These are phyloP conservation scores for Grallaria varia DNA, from an alignment of 2,113 vertebrate species.

Conservation along the genomic window DNA sequence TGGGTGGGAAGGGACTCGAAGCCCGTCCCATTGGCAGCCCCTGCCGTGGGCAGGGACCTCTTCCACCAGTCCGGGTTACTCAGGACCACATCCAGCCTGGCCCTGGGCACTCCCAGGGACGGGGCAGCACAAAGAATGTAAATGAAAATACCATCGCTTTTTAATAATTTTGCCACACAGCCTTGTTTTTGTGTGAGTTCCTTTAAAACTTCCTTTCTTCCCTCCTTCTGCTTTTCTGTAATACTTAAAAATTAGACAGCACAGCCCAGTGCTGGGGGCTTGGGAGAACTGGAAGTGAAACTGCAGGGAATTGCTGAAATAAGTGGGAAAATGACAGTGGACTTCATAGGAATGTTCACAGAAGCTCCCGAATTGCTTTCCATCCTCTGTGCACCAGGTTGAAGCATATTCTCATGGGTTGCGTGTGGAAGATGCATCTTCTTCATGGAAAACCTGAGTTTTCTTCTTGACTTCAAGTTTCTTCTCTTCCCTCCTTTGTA, in stretches of 20 bases:
- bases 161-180: neutral
- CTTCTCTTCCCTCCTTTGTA: neutral
- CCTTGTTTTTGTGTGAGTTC: neutral
- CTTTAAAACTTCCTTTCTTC: neutral
- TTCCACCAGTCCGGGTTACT: neutral
- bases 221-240: neutral
- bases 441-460: neutral
- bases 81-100: neutral
- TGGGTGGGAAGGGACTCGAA: accelerated
- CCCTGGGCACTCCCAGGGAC: neutral
- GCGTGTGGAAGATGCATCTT: neutral
- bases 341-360: neutral
- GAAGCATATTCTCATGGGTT: neutral
- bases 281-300: slow-evolving; percentile 8
- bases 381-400: neutral
- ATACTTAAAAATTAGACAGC: accelerated
- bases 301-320: neutral
- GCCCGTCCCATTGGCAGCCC: accelerated
- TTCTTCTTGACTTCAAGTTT: neutral
- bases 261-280: neutral
- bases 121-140: neutral
- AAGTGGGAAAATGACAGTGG: neutral
- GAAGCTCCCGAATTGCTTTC: neutral
- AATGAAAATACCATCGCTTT: neutral
- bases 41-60: neutral